These are phyloP conservation scores for Argopecten irradians DNA, from an alignment of 1,140 invertebrate genomes.

Conservation along the genomic window DNA sequence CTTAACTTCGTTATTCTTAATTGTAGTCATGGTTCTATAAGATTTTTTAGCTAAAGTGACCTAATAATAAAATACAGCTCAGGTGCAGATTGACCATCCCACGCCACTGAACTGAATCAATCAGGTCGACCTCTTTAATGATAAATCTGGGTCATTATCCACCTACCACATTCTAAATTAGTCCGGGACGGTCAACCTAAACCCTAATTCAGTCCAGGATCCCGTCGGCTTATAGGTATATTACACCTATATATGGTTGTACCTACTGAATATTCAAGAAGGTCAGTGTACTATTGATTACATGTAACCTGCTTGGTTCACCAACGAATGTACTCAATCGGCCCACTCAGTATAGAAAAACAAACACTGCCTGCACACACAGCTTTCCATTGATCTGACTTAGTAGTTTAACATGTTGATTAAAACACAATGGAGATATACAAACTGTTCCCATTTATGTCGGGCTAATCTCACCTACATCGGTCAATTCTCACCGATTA, in stretches of 20 bases:
- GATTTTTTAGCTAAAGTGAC: too few relatives aligned
- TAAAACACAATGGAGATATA: neutral
- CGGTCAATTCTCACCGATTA: neutral
- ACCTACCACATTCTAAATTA: neutral
- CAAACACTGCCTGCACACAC: neutral
- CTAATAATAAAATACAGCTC: too few relatives aligned
- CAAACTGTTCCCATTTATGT: neutral
- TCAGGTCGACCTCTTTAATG: too few relatives aligned
- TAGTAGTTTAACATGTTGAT: neutral
- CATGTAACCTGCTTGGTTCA: neutral
- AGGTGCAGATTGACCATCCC: neutral
- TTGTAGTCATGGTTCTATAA: too few relatives aligned
- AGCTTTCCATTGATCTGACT: neutral
- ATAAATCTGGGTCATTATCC: neutral
- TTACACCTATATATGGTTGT: neutral
- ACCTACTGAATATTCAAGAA: constrained; percentile 6
- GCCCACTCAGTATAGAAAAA: neutral
- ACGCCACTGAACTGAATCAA: neutral
- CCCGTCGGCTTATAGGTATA: too few relatives aligned
- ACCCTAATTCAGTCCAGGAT: too few relatives aligned
- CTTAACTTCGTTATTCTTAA: too few relatives aligned
- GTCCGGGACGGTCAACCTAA: neutral
- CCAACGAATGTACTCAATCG: neutral
- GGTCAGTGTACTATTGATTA: neutral
- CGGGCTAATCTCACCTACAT: neutral